Percentiles rank a stretch among this genome's conserved stretches.
These are phyloP conservation scores for Pelecanus crispus DNA, from an alignment of 2,113 vertebrate genomes.

Conservation along the genomic window DNA sequence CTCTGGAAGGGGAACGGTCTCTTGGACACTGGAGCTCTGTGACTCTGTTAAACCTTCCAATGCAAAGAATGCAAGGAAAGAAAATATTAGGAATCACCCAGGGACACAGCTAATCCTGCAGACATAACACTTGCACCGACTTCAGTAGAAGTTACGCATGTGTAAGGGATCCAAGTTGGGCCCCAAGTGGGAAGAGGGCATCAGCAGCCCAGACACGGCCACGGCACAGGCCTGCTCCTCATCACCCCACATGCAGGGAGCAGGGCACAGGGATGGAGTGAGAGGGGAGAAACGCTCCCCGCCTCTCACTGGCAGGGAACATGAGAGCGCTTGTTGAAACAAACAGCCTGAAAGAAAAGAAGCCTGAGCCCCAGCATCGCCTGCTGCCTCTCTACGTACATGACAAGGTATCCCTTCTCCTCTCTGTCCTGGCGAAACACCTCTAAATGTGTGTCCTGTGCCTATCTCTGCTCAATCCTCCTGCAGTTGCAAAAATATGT, in stretches of 20 bases:
- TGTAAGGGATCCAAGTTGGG: neutral
- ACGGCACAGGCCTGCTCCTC: accelerated
- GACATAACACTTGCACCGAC: neutral
- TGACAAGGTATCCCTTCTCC: neutral
- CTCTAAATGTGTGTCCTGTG: neutral
- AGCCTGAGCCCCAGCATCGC: accelerated
- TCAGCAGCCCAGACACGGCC: neutral
- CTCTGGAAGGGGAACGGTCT: slow-evolving; percentile 30
- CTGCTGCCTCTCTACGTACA: neutral
- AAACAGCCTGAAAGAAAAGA: neutral
- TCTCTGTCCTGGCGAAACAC: neutral
- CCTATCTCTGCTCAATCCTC: neutral
- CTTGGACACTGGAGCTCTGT: slow-evolving; percentile 36
- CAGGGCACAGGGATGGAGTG: neutral
- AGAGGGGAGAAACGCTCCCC: neutral
- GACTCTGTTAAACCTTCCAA: slow-evolving; percentile 50
- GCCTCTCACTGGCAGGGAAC: neutral
- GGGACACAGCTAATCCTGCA: slow-evolving; percentile 36
- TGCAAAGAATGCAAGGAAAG: slow-evolving; percentile 29
- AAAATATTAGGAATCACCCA: slow-evolving; percentile 38
- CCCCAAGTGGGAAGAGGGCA: neutral
- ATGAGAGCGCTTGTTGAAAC: neutral
- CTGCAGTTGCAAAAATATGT: accelerated
- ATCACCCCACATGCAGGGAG: accelerated
- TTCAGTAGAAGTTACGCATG: neutral